Conservation (phyloP, 2,113 vertebrate species). For the Asarcornis scutulata region DNA sequence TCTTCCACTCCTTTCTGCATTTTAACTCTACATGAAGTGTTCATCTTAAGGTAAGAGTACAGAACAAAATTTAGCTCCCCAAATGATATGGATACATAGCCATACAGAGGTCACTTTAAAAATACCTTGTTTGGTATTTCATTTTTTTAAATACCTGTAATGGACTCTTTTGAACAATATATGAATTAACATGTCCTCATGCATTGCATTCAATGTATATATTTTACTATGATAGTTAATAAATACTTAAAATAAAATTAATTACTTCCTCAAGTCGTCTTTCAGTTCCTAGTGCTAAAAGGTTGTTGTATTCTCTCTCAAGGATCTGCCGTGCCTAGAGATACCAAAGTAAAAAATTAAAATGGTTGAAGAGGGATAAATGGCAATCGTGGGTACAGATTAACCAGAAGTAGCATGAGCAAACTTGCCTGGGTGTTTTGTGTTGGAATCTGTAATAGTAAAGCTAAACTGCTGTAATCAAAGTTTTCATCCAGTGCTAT, state of each 20-base stretch:
- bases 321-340: slow-evolving; percentile 96
- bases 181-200: neutral
- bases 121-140: neutral
- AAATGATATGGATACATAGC: neutral
- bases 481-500: slow-evolving; percentile 97
- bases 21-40: neutral
- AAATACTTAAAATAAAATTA: slow-evolving; percentile 46
- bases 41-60: slow-evolving; percentile 1
- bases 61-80: neutral
- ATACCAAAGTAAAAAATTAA: slow-evolving; percentile 71
- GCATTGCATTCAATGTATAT: slow-evolving; percentile 4
- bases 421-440: slow-evolving; percentile 92
- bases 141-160: neutral
- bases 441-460: slow-evolving; percentile 96
- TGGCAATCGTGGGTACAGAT: neutral
- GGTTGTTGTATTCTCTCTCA: slow-evolving; percentile 98
- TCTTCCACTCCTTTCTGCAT: neutral
- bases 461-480: slow-evolving; percentile 96
- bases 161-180: neutral
- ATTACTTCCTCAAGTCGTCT: slow-evolving; percentile 95
- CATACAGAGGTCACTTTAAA: neutral
- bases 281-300: slow-evolving; percentile 97
- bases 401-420: neutral
- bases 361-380: neutral
- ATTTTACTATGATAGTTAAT: neutral